phyloP scores from a whole-genome alignment of 2,113 vertebrate species.

The Centropus bengalensis region DNA sequence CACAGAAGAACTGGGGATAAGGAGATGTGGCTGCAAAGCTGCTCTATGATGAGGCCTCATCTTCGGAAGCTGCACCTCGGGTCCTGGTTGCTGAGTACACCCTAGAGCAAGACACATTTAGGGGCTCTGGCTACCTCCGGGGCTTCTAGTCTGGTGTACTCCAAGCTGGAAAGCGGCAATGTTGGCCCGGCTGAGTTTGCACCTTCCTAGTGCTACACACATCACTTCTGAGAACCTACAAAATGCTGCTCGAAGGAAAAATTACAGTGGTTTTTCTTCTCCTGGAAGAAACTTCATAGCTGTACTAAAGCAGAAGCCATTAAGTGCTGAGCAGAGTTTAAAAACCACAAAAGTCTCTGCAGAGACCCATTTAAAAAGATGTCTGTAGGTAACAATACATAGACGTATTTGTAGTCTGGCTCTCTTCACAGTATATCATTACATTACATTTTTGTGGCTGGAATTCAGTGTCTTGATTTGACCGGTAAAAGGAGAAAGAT shows the following conservation, averaged over 20 bases:
- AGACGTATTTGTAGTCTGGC: background rate
- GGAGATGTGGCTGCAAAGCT: background rate
- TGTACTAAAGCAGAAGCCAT: background rate
- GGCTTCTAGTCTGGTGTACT: too few species aligned
- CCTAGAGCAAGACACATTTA: background rate
- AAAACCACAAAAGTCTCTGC: background rate
- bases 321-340: constrained; percentile 10
- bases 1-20: background rate
- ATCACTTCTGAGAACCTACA: background rate
- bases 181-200: rapidly evolving
- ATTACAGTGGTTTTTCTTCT: background rate
- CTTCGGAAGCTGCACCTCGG: background rate
- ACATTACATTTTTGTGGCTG: background rate
- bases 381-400: background rate
- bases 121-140: background rate
- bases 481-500: background rate
- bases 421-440: constrained; percentile 23
- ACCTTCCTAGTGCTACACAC: background rate
- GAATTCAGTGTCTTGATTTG: background rate
- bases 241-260: background rate
- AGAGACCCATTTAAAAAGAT: background rate
- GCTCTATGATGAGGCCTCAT: rapidly evolving
- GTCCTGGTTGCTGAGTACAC: background rate
- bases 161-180: background rate
- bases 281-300: background rate